These are phyloP conservation scores for Otocyon megalotis DNA, from an alignment of 2,113 vertebrate genomes.

Conservation along the genomic window DNA sequence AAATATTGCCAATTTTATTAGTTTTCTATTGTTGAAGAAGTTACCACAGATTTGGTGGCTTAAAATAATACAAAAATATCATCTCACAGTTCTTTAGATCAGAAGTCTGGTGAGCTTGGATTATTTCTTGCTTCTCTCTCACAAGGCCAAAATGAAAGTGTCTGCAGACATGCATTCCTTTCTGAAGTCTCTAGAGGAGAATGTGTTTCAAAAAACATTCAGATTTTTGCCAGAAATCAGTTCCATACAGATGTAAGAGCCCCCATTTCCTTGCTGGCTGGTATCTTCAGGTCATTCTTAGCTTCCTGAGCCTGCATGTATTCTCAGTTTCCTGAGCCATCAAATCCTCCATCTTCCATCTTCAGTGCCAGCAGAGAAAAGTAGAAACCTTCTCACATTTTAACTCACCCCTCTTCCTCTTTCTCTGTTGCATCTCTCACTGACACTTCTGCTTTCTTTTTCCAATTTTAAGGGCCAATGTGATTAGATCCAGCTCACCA, in stretches of 20 bases:
- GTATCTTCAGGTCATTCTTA: neutral
- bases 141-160: neutral
- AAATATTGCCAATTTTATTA: conserved; percentile 16
- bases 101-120: neutral
- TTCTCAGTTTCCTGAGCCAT: neutral
- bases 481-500: neutral
- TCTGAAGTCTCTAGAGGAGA: neutral
- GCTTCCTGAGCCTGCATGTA: neutral
- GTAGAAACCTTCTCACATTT: neutral
- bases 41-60: neutral
- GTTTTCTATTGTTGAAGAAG: neutral
- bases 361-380: neutral
- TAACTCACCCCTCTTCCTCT: neutral
- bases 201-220: neutral
- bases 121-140: neutral
- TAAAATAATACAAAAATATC: neutral
- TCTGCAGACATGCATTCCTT: neutral
- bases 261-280: neutral
- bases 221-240: neutral
- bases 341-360: neutral
- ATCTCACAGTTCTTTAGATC: neutral
- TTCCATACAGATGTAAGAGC: neutral
- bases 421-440: neutral
- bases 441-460: neutral
- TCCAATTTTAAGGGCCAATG: neutral